These are phyloP conservation scores for Melipona quadrifasciata DNA, from an alignment of 1,140 invertebrate species.

Conservation along the genomic window DNA sequence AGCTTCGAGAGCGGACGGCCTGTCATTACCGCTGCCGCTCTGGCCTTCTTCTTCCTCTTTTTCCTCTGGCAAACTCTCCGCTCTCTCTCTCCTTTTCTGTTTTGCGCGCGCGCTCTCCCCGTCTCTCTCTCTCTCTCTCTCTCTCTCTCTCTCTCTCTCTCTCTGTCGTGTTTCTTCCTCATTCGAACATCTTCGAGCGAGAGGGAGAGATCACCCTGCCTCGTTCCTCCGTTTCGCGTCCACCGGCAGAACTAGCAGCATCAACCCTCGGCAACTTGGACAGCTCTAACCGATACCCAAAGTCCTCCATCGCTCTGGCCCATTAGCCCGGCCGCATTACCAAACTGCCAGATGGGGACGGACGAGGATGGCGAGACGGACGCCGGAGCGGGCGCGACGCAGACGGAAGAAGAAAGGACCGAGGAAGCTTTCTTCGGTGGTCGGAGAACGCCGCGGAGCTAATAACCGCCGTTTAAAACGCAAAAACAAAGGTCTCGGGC, in stretches of 20 bases:
- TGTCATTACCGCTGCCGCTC: conserved; percentile 82
- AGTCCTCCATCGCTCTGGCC: conserved; percentile 59
- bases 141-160: background rate
- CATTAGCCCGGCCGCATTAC: conserved; percentile 75
- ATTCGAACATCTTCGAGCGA: conserved; percentile 24
- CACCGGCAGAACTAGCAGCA: conserved; percentile 53
- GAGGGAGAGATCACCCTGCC: background rate
- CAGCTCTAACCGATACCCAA: conserved; percentile 57
- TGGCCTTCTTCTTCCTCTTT: conserved; percentile 64
- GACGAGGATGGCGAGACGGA: conserved; percentile 17
- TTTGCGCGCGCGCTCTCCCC: background rate
- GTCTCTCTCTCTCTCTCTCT: background rate
- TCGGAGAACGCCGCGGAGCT: conserved; percentile 64
- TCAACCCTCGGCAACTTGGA: conserved; percentile 46
- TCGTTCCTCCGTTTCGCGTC: conserved; percentile 31
- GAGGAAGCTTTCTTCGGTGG: conserved; percentile 52
- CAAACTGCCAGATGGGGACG: conserved; percentile 56
- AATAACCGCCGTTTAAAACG: conserved; percentile 79
- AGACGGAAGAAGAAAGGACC: conserved; percentile 27
- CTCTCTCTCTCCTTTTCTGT: conserved; percentile 19
- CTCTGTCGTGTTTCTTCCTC: background rate
- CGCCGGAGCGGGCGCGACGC: background rate
- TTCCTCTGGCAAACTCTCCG: conserved; percentile 48
- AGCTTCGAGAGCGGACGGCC: conserved; percentile 82
- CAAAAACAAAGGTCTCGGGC: conserved; percentile 73